Percentiles rank a stretch among this genome's conserved stretches.
These are phyloP conservation scores for Coryphaenoides rupestris DNA, from an alignment of 2,113 vertebrate genomes.

Conservation along the genomic window DNA sequence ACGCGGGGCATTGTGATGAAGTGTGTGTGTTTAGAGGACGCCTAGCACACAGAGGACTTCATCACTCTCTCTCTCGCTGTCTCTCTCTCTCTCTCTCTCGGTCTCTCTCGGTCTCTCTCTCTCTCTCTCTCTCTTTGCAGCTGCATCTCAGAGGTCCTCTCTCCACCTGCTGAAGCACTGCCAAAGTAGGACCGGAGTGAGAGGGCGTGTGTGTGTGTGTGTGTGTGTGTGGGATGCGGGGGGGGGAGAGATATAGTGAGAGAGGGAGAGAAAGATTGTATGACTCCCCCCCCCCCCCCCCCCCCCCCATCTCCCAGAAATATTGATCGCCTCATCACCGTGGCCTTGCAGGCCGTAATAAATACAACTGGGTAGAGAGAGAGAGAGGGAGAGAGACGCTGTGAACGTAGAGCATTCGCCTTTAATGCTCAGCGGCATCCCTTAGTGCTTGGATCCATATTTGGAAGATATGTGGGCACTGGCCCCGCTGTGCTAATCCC, in stretches of 20 bases:
- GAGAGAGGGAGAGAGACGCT: slow-evolving; percentile 34
- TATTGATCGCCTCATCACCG: slow-evolving; percentile 70
- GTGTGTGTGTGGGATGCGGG: neutral
- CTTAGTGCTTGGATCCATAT: slow-evolving; percentile 8
- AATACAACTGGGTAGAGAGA: slow-evolving; percentile 59
- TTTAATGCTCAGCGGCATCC: slow-evolving; percentile 48
- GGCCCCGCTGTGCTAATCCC: slow-evolving; percentile 25
- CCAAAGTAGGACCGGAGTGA: slow-evolving; percentile 54
- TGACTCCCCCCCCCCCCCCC: slow-evolving; percentile 63
- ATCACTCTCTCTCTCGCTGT: slow-evolving; percentile 58
- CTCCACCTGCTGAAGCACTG: slow-evolving; percentile 64
- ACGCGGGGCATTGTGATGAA: slow-evolving; percentile 64
- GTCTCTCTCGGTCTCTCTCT: slow-evolving; percentile 32
- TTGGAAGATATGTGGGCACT: slow-evolving; percentile 19
- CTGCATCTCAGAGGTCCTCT: slow-evolving; percentile 65
- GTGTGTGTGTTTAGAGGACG: slow-evolving; percentile 69
- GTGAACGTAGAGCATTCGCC: slow-evolving; percentile 60
- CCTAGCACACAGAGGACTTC: slow-evolving; percentile 55
- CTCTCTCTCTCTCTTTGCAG: slow-evolving; percentile 23
- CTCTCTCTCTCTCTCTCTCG: no score
- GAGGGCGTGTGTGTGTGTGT: no score
- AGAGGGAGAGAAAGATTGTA: slow-evolving; percentile 46
- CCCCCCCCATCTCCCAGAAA: slow-evolving; percentile 67
- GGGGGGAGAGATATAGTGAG: slow-evolving; percentile 2
- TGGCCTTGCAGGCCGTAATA: slow-evolving; percentile 69